A percentile compares a stretch with the other conserved stretches of the same genome.
Conservation (phyloP, 2,888 invertebrate species). For the Macrophya alboannulata region DNA sequence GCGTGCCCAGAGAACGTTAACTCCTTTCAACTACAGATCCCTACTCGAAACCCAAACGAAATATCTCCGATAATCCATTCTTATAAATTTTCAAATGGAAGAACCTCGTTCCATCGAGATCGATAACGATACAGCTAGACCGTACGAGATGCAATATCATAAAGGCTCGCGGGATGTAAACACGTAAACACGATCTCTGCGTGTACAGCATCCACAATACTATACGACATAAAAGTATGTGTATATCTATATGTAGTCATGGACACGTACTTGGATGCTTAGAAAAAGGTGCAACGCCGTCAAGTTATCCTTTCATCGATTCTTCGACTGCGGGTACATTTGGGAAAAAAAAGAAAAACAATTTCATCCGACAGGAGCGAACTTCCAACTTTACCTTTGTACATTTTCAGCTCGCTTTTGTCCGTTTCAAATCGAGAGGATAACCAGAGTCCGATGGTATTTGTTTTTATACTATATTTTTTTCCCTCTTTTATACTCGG, state of each 20-base stretch:
- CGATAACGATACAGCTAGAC: constrained; percentile 36
- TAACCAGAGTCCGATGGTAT: background rate
- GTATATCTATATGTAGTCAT: background rate
- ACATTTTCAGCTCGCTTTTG: constrained; percentile 2
- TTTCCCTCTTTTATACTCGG: background rate
- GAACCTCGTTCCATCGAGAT: constrained; percentile 22
- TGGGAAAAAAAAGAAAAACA: constrained; percentile 7
- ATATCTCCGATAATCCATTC: background rate
- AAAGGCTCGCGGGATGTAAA: constrained; percentile 39
- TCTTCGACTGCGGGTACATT: constrained; percentile 12
- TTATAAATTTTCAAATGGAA: constrained; percentile 5
- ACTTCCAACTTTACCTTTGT: background rate
- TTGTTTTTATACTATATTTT: background rate
- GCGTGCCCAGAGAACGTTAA: constrained; percentile 10
- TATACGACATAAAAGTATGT: background rate
- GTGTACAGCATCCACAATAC: constrained; percentile 23
- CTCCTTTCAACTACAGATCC: background rate
- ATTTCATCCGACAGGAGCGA: background rate
- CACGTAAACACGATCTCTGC: constrained; percentile 35
- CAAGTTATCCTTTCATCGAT: constrained; percentile 29
- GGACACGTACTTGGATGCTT: constrained; percentile 22
- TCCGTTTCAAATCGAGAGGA: constrained; percentile 20
- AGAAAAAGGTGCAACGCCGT: background rate
- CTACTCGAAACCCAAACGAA: background rate
- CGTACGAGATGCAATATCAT: constrained; percentile 31